Conservation (phyloP, 1,140 invertebrate genomes). For the Goniozus legneri region DNA sequence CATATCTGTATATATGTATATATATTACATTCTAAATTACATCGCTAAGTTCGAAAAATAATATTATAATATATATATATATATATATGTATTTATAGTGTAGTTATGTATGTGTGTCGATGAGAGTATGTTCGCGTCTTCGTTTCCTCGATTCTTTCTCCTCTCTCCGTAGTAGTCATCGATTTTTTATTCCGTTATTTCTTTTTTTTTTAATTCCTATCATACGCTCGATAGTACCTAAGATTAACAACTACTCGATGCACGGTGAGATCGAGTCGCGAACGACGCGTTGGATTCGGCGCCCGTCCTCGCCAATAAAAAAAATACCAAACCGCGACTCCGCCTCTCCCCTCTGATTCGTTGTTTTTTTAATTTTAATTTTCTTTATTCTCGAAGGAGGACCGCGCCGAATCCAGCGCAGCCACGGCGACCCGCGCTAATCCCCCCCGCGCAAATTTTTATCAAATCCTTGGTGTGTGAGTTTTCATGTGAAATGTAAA, state of each 20-base stretch:
- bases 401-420: no score
- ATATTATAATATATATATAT: conserved; percentile 51
- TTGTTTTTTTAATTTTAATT: no score
- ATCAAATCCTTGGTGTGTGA: conserved; percentile 32
- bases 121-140: background rate
- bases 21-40: conserved; percentile 49
- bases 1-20: conserved; percentile 37
- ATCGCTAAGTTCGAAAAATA: conserved; percentile 54
- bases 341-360: no score
- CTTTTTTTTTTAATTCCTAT: conserved; percentile 24
- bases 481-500: conserved; percentile 43
- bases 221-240: conserved; percentile 40
- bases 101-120: conserved; percentile 21
- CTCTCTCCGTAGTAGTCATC: no score
- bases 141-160: background rate
- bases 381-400: no score
- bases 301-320: no score
- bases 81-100: conserved; percentile 20
- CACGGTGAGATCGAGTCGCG: no score
- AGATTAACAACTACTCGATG: conserved; percentile 37
- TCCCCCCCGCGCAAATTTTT: conserved; percentile 12
- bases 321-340: no score
- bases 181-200: no score
- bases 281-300: no score
- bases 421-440: no score